Percentiles rank a stretch among this genome's conserved stretches.
Conservation (phyloP, 1,140 invertebrate species). For the Drosophila fuyamai region DNA sequence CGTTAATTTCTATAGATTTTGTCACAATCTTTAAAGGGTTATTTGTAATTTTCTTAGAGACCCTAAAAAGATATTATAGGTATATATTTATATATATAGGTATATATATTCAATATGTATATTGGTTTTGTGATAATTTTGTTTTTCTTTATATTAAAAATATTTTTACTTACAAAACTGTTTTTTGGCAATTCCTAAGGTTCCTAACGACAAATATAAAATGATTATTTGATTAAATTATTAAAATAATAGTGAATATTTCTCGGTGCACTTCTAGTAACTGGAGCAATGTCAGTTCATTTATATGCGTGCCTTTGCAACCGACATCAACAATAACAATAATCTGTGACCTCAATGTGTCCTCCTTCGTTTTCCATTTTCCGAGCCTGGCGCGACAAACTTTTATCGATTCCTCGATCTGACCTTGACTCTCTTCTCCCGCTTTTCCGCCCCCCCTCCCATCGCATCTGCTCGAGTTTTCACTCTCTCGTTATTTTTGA, state of each 20-base stretch:
- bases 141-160: too few relatives aligned
- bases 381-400: conserved; percentile 34
- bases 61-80: too few relatives aligned
- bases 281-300: conserved; percentile 30
- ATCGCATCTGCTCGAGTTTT: conserved; percentile 18
- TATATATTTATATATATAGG: too few relatives aligned
- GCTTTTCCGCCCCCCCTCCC: conserved; percentile 5
- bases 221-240: not conserved
- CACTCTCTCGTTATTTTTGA: conserved; percentile 19
- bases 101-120: too few relatives aligned
- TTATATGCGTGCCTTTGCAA: conserved; percentile 10
- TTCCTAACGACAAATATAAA: too few relatives aligned
- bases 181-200: too few relatives aligned
- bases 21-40: not conserved
- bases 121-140: too few relatives aligned
- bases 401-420: conserved; percentile 57
- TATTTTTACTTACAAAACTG: too few relatives aligned
- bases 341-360: conserved; percentile 39
- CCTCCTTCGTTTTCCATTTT: conserved; percentile 37
- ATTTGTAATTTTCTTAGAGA: too few relatives aligned
- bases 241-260: not conserved
- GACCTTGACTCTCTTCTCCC: conserved; percentile 47
- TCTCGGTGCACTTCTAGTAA: conserved; percentile 2
- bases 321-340: conserved; percentile 25
- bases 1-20: not conserved